These are phyloP conservation scores for Druon quercuslanigerum DNA, from an alignment of 1,140 invertebrate species.

Conservation along the genomic window DNA sequence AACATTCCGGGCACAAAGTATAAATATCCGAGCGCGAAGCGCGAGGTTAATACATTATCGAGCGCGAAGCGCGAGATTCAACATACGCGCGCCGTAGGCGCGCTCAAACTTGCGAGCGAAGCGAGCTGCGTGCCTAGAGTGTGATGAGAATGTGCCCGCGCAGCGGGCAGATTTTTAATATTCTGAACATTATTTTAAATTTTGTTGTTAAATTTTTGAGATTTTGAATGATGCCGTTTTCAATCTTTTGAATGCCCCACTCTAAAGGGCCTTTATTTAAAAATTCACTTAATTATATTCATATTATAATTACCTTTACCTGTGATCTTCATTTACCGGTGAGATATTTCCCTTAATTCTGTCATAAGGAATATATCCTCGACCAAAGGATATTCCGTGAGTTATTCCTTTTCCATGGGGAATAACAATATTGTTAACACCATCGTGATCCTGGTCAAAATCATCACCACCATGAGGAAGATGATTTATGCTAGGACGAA, in stretches of 20 bases:
- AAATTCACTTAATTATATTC: not conserved
- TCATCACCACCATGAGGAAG: conserved; percentile 60
- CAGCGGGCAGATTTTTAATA: too few relatives aligned
- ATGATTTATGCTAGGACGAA: conserved; percentile 42
- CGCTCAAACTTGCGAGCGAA: too few relatives aligned
- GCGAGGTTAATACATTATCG: too few relatives aligned
- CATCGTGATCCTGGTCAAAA: conserved; percentile 61
- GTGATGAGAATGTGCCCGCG: too few relatives aligned
- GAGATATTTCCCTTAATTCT: conserved; percentile 54
- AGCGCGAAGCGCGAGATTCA: too few relatives aligned
- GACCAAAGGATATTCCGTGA: conserved; percentile 59
- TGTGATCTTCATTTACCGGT: conserved; percentile 42
- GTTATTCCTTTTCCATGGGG: conserved; percentile 63
- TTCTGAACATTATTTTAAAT: too few relatives aligned
- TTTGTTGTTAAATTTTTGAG: not conserved
- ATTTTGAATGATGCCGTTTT: not conserved
- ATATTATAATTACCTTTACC: conserved; percentile 37
- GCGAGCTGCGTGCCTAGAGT: too few relatives aligned
- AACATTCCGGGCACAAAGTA: too few relatives aligned
- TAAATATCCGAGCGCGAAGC: too few relatives aligned
- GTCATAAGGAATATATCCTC: conserved; percentile 65
- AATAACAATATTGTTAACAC: conserved; percentile 58
- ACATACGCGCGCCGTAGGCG: too few relatives aligned
- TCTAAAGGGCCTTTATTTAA: too few relatives aligned
- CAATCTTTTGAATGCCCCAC: not conserved